Percentiles rank a stretch among this genome's conserved stretches.
Evolutionary conservation across 2,888 invertebrate species (phyloP).

Genomic region (Rosalia funebris): DNA sequence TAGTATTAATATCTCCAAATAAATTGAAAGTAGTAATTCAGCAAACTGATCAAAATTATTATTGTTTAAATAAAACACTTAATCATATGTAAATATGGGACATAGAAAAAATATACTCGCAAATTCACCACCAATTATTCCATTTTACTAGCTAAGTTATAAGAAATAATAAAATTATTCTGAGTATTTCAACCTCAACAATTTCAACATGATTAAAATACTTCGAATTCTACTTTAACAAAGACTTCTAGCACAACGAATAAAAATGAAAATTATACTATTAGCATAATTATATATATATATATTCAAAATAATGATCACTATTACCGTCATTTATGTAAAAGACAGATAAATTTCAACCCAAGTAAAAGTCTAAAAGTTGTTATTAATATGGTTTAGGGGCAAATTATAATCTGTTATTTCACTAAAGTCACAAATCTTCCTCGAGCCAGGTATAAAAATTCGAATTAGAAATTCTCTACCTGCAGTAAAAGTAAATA

Average conservation of each 20-base stretch:
- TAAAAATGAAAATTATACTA: slow-evolving; percentile 15
- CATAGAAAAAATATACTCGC: no score
- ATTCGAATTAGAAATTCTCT: slow-evolving; percentile 33
- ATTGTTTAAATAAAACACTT: no score
- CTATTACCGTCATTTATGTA: slow-evolving; percentile 36
- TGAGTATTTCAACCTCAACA: no score
- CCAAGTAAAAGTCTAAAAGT: slow-evolving; percentile 24
- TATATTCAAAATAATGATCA: slow-evolving; percentile 27
- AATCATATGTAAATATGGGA: no score
- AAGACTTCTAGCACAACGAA: background rate
- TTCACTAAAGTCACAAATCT: slow-evolving; percentile 40
- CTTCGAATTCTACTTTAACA: slow-evolving; percentile 1
- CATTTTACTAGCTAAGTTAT: no score
- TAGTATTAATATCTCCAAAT: no score
- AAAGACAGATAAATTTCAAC: slow-evolving; percentile 8
- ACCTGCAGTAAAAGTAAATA: slow-evolving; percentile 31
- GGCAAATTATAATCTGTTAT: slow-evolving; percentile 39
- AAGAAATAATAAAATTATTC: no score
- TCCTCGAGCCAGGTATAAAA: slow-evolving; percentile 26
- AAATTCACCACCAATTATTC: no score
- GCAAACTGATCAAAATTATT: no score
- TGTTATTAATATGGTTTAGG: slow-evolving; percentile 39
- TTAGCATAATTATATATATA: slow-evolving; percentile 32
- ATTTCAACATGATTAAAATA: slow-evolving; percentile 5
- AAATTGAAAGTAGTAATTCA: no score